These are phyloP conservation scores for Alfaro cultratus DNA, from an alignment of 2,797 vertebrate genomes.

Conservation along the genomic window DNA sequence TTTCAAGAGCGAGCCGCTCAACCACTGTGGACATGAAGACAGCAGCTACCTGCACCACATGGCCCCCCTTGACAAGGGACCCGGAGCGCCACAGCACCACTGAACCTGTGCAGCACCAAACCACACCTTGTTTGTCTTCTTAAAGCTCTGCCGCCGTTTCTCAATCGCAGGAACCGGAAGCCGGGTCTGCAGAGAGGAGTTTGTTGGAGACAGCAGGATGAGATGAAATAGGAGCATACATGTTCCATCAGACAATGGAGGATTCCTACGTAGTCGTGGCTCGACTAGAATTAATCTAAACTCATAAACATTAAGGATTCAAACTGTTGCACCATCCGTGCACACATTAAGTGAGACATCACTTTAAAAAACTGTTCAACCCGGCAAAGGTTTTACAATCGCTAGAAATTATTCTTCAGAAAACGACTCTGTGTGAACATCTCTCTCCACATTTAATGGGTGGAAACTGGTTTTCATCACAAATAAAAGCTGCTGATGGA, in stretches of 20 bases:
- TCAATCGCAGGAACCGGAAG: conserved; percentile 12
- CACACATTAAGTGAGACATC: conserved; percentile 38
- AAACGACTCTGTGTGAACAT: conserved; percentile 26
- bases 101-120: conserved; percentile 69
- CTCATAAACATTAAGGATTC: conserved; percentile 18
- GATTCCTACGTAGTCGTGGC: conserved; percentile 19
- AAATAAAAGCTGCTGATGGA: conserved; percentile 59
- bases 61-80: conserved; percentile 85
- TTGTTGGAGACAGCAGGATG: neutral
- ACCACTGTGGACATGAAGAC: conserved; percentile 93
- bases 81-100: conserved; percentile 87
- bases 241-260: conserved; percentile 3
- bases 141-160: conserved; percentile 48
- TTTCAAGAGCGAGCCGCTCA: conserved; percentile 96
- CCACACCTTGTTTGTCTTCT: conserved; percentile 38
- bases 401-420: conserved; percentile 14
- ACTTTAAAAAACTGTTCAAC: conserved; percentile 36
- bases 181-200: conserved; percentile 13
- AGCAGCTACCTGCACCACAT: conserved; percentile 90
- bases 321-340: conserved; percentile 32
- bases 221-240: neutral
- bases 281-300: conserved; percentile 32
- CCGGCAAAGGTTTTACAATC: conserved; percentile 44
- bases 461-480: conserved; percentile 52
- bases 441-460: conserved; percentile 38